phyloP scores from a whole-genome alignment of 2,797 vertebrate species.

The Gymnopithys bicolor region DNA sequence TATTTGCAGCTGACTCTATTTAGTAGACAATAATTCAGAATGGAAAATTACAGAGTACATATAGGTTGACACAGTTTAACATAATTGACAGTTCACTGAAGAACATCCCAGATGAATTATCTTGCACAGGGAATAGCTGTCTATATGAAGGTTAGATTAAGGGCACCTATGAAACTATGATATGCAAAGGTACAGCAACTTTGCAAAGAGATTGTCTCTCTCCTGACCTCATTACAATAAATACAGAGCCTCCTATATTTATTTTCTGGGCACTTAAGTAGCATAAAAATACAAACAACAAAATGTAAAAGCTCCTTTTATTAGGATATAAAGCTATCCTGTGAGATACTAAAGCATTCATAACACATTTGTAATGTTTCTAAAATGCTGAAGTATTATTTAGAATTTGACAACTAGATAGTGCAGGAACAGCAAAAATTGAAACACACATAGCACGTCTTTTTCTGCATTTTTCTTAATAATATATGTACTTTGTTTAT shows the following conservation, averaged over 20 bases:
- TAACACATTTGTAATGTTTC: constrained; percentile 23
- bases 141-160: constrained; percentile 50
- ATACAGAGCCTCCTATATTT: not conserved
- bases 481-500: not conserved
- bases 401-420: constrained; percentile 12
- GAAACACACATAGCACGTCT: not conserved
- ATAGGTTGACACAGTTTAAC: constrained; percentile 32
- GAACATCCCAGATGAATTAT: constrained; percentile 16
- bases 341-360: constrained; percentile 16
- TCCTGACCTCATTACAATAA: not conserved
- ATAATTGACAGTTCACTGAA: constrained; percentile 56
- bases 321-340: constrained; percentile 31
- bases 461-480: not conserved
- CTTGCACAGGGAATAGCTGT: not conserved
- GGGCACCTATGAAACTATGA: not conserved
- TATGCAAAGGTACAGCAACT: not conserved
- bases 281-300: constrained; percentile 40
- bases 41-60: constrained; percentile 17
- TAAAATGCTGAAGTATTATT: constrained; percentile 14
- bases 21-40: constrained; percentile 42
- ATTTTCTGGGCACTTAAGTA: not conserved
- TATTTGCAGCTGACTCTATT: constrained; percentile 56
- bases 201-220: not conserved
- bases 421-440: constrained; percentile 1
- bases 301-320: constrained; percentile 47